These are phyloP conservation scores for Columba livia DNA, from an alignment of 2,113 vertebrate species.

Conservation along the genomic window DNA sequence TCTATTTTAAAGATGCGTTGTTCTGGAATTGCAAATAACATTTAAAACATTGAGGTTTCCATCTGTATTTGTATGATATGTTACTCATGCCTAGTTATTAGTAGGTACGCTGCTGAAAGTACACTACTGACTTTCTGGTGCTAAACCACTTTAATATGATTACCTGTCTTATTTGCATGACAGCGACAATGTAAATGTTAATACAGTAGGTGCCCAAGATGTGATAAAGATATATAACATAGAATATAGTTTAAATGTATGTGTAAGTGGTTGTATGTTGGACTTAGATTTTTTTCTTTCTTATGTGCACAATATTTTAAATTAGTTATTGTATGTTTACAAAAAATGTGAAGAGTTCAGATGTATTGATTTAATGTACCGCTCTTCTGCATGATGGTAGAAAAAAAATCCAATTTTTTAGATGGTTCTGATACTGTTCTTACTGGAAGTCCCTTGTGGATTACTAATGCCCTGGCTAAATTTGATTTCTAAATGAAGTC, in stretches of 20 bases:
- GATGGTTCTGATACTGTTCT: neutral
- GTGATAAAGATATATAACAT: neutral
- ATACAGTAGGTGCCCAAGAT: neutral
- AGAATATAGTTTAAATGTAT: neutral
- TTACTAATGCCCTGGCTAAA: neutral
- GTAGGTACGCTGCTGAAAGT: neutral
- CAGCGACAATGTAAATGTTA: neutral
- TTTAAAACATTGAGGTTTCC: neutral
- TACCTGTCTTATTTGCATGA: neutral
- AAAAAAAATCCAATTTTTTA: neutral
- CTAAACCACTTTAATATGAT: neutral
- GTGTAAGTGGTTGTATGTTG: neutral
- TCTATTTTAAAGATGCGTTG: neutral
- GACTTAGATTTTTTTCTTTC: neutral
- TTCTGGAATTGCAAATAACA: neutral
- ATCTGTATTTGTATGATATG: neutral
- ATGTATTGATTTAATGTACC: neutral
- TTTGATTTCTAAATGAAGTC: neutral
- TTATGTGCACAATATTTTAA: neutral
- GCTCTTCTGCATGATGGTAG: neutral
- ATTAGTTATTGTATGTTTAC: neutral
- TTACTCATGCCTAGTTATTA: neutral
- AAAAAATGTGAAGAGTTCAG: neutral
- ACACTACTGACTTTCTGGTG: neutral
- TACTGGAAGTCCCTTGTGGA: neutral